phyloP scores from a whole-genome alignment of 1,140 invertebrate species.

The Cyclina sinensis region DNA sequence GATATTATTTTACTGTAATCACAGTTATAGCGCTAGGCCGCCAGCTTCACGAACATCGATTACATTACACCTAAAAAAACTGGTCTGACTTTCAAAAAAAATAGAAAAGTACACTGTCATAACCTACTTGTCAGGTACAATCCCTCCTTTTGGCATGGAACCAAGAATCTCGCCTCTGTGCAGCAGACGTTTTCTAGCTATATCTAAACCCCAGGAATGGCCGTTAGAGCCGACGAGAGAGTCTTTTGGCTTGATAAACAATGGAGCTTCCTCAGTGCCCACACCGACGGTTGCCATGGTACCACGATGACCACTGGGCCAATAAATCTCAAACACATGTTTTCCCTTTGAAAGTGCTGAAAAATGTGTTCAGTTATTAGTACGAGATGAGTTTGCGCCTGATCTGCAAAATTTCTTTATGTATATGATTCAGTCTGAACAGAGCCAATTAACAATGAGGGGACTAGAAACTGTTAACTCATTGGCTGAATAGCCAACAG shows the following conservation, averaged over 20 bases:
- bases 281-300: conserved; percentile 69
- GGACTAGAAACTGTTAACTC: too few relatives aligned
- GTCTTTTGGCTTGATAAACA: conserved; percentile 64
- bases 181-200: conserved; percentile 34
- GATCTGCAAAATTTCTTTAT: too few relatives aligned
- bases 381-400: too few relatives aligned
- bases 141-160: conserved; percentile 17
- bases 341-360: conserved; percentile 66
- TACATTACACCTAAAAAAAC: too few relatives aligned
- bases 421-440: too few relatives aligned
- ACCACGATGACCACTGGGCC: conserved; percentile 61
- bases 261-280: conserved; percentile 56
- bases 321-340: conserved; percentile 73
- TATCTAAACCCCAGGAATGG: conserved; percentile 69
- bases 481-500: too few relatives aligned
- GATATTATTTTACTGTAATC: too few relatives aligned
- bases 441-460: too few relatives aligned
- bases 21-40: too few relatives aligned
- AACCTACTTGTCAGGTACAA: conserved; percentile 64
- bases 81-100: too few relatives aligned
- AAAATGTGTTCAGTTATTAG: background rate
- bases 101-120: too few relatives aligned
- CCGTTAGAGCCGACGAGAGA: conserved; percentile 67
- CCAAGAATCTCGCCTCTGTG: conserved; percentile 44
- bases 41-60: too few relatives aligned